A percentile compares a stretch with the other conserved stretches of the same genome.
phyloP scores from a whole-genome alignment of 2,113 vertebrate species.

The Calonectris borealis region DNA sequence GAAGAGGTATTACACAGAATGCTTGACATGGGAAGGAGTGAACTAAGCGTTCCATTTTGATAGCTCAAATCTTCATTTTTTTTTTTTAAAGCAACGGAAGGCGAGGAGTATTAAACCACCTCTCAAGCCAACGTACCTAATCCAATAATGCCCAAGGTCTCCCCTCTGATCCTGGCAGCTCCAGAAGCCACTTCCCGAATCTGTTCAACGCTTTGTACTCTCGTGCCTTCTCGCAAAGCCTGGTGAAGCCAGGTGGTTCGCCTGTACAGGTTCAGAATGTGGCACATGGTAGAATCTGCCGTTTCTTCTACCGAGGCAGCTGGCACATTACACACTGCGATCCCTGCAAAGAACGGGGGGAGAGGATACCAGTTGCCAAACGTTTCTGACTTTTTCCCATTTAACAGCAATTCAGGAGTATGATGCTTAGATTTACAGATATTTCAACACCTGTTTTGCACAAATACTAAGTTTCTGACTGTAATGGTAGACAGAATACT shows the following conservation, averaged over 20 bases:
- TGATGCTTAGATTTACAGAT: neutral
- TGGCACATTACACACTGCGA: conserved; percentile 96
- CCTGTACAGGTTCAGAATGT: conserved; percentile 96
- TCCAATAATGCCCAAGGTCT: conserved; percentile 96
- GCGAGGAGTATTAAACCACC: accelerated
- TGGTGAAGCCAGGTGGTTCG: conserved; percentile 97
- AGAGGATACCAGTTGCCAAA: neutral
- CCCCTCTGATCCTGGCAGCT: conserved; percentile 93
- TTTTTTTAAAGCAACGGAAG: neutral
- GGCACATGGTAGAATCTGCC: conserved; percentile 94
- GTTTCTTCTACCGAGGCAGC: conserved; percentile 97
- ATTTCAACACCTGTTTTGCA: neutral
- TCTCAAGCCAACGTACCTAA: conserved; percentile 70
- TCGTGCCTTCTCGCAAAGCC: conserved; percentile 92
- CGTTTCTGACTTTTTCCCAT: neutral
- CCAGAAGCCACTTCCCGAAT: conserved; percentile 96
- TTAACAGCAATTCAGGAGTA: neutral
- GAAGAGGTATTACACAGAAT: neutral
- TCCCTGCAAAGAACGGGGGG: conserved; percentile 74
- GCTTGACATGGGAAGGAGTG: neutral
- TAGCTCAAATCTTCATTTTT: neutral
- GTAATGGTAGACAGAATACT: neutral
- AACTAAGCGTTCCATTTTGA: neutral
- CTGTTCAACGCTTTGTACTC: conserved; percentile 96
- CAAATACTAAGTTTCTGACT: neutral